These are phyloP conservation scores for Branchipolynoe longqiensis DNA, from an alignment of 2,888 invertebrate species.

Conservation along the genomic window DNA sequence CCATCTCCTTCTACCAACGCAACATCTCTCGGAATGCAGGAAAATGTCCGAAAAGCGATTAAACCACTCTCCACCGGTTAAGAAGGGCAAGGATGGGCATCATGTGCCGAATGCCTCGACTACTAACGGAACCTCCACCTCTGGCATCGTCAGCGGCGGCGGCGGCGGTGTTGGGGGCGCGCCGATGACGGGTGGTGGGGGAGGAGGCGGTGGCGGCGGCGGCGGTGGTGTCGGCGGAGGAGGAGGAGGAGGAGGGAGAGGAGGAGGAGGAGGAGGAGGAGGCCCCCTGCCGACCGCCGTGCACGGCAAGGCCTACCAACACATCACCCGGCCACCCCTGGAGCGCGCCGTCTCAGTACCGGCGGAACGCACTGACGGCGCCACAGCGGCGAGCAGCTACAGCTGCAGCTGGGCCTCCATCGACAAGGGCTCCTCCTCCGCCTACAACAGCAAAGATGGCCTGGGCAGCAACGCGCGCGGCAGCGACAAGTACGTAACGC, in stretches of 20 bases:
- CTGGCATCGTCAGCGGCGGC: not conserved
- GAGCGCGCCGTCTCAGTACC: conserved; percentile 64
- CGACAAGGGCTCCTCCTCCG: not conserved
- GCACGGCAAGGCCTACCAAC: conserved; percentile 35
- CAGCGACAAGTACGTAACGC: conserved; percentile 34
- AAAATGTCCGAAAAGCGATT: conserved; percentile 8
- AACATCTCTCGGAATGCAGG: too few species aligned
- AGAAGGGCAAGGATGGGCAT: conserved; percentile 8
- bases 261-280: not conserved
- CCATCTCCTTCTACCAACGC: too few species aligned
- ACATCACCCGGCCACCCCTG: conserved; percentile 61
- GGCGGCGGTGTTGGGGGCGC: not conserved
- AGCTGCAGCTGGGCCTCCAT: conserved; percentile 58
- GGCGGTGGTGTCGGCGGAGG: not conserved
- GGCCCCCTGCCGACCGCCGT: conserved; percentile 3
- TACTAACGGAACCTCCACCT: too few species aligned
- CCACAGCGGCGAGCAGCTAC: conserved; percentile 59
- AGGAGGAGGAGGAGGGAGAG: not conserved
- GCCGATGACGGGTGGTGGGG: not conserved
- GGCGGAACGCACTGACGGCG: conserved; percentile 61
- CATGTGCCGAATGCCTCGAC: not conserved
- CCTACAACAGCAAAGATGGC: conserved; percentile 39
- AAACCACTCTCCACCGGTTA: conserved; percentile 11
- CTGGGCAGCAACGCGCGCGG: not conserved
- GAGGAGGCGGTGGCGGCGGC: not conserved